Evolutionary conservation across 2,888 invertebrate species (phyloP).

Genomic region (Galeopsomyia nigrocyanea): DNA sequence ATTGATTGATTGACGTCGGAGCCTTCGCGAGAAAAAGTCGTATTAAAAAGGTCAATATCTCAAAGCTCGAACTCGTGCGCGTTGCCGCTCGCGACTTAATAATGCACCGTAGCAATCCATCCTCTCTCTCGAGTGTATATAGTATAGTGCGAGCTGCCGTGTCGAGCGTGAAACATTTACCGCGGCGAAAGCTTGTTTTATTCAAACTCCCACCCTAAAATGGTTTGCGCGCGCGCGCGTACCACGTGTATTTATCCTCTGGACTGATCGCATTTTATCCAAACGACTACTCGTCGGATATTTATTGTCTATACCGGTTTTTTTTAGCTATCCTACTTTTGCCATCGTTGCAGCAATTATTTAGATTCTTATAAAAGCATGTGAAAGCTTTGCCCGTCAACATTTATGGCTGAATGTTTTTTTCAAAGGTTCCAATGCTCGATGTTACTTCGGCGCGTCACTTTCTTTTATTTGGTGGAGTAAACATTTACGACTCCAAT

Average conservation of each 20-base stretch:
- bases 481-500: no score
- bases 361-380: neutral
- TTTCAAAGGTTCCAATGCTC: no score
- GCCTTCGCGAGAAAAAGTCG: neutral
- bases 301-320: neutral
- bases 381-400: no score
- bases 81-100: conserved; percentile 9
- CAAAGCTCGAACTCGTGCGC: neutral
- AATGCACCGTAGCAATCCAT: conserved; percentile 24
- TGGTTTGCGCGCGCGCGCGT: neutral
- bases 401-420: no score
- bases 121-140: no score
- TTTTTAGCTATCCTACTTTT: neutral
- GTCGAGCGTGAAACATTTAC: conserved; percentile 19
- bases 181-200: conserved; percentile 29
- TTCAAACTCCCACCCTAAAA: conserved; percentile 1
- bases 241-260: neutral
- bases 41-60: conserved; percentile 18
- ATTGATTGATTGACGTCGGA: conserved; percentile 13
- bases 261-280: conserved; percentile 16
- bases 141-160: neutral
- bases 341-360: neutral
- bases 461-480: no score
- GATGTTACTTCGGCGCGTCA: no score
- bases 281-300: neutral